Evolutionary conservation across 2,113 vertebrate species (phyloP), one percentile per base, ranked within the genome.

Genomic region (Panthera uncia): DNA sequence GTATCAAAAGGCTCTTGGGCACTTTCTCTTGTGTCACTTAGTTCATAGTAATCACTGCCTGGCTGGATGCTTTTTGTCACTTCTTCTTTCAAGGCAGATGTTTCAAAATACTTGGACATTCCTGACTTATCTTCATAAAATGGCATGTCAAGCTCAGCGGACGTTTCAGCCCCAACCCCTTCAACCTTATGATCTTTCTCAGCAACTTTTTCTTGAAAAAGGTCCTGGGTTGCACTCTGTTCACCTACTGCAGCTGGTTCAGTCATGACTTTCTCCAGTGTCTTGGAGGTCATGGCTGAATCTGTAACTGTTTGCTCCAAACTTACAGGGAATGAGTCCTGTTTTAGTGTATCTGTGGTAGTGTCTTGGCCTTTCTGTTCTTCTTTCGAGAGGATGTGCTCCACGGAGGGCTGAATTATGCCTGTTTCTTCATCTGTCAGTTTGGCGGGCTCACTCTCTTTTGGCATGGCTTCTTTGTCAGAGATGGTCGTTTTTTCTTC

Each of bases 51-150:
- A 97, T 99, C 99, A 96, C 99, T 99, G 89, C 98, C 98, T 96
- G 98, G 98, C 94, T 99, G 98, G 1, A 95, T 97, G 92, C 97
- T 98, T 98, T 98, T 98, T 25, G 97, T 97, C 41, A 98, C 98
- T 94, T 99, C 99, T 74, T 99, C 99, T 98, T 99, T 99, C 96
- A 99, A 98, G 96, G 99, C 98, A 93, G 99, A 99, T 36, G 99
- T 99, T 99, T 99, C 99, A 98, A 99, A 99, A 98, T 99, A 99
- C 83, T 99, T 99, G 0, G 99, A 99, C 99, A 99, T 99, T 93
- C 99, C 99, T 16, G 99, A 99, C 87, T 98, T 99, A 98, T 99
- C 99, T 93, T 98, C 99, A 98, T 98, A 98, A 55, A 98, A 92
- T 38, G 98, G 97, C 87, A 99, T 96, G 96, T 97, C 98, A 52